Base-by-base conservation (phyloP, 2,113 vertebrate genomes). In the Amia ocellicauda region DNA sequence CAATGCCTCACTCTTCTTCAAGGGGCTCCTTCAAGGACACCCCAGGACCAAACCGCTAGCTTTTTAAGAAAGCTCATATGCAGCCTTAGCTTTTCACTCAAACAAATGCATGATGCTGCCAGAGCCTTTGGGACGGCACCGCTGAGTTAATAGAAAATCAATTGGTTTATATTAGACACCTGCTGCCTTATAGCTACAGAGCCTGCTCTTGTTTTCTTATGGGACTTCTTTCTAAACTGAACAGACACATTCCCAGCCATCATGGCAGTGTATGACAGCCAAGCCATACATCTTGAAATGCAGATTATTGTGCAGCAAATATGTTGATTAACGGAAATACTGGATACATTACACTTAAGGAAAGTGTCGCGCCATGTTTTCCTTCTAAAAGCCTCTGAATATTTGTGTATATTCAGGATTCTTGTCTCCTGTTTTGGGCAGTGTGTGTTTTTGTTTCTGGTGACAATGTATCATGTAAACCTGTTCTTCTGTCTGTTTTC, bases 21-120 rank as follows among this genome's bases (percentile, higher is more conserved):
- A 72, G 52, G 73, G 66, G 68, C 58, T 67, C 68, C 62, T 53
- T 53, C 55, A 64, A 67, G 63, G 66, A 64, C 66, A 63, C 56
- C 57, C 64, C 60, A 64, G 58, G 58, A 78, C 71, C 69, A 80
- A 69, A 56, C 51, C 49, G 29, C 43, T 36, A 65, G 69, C 68
- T 60, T 67, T n/a, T 29, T 17, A 56, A 56, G 17, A 7, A 26
- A n/a, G 53, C 17, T 16, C 26, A 9, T 28, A 17, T n/a, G 26
- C 23, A 66, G 31, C 60, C 43, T 58, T 24, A 8, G 11, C 14
- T 42, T 62, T 43, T 65, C 64, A 63, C 64, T 36, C 53, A 71
- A 68, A 74, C 64, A 57, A 51, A 67, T 36, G 45, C 61, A 67
- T 72, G 42, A 61, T 55, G 63, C 8, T 65, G 27, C 40, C 52